Evolutionary conservation across 2,797 vertebrate genomes (phyloP).

Genomic region (Leucoraja ocellata): DNA sequence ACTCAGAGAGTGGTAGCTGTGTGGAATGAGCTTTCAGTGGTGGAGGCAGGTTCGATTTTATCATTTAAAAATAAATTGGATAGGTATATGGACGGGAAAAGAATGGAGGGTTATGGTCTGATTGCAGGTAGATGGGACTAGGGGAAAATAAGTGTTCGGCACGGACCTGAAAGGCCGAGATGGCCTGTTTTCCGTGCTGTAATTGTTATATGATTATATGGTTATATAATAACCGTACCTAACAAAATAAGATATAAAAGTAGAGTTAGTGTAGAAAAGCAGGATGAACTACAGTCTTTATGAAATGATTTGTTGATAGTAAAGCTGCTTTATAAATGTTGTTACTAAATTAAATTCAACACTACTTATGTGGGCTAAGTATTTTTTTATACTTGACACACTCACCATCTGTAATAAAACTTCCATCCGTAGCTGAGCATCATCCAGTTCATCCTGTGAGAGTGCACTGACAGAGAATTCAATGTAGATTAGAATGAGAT

Average conservation of each 20-base stretch:
- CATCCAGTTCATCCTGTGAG: conserved; percentile 90
- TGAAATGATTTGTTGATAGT: background rate
- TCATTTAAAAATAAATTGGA: no score
- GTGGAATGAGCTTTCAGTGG: no score
- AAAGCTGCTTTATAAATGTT: background rate
- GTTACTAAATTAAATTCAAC: background rate
- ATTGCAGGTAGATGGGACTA: no score
- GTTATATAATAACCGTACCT: background rate
- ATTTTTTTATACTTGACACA: conserved; percentile 39
- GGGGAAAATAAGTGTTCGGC: no score
- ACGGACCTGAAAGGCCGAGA: no score
- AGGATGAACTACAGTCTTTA: background rate
- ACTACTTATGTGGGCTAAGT: background rate
- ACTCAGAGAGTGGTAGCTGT: no score
- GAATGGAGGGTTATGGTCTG: no score
- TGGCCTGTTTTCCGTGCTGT: no score
- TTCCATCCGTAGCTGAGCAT: conserved; percentile 80
- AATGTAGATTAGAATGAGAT: background rate
- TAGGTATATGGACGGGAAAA: no score
- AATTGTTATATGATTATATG: no score
- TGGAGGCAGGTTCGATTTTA: no score
- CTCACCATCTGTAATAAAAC: conserved; percentile 85
- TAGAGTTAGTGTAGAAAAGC: background rate
- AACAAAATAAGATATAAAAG: background rate
- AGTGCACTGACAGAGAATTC: conserved; percentile 64